Base-by-base conservation (phyloP, 2,113 vertebrate genomes). In the Ptilonorhynchus violaceus region DNA sequence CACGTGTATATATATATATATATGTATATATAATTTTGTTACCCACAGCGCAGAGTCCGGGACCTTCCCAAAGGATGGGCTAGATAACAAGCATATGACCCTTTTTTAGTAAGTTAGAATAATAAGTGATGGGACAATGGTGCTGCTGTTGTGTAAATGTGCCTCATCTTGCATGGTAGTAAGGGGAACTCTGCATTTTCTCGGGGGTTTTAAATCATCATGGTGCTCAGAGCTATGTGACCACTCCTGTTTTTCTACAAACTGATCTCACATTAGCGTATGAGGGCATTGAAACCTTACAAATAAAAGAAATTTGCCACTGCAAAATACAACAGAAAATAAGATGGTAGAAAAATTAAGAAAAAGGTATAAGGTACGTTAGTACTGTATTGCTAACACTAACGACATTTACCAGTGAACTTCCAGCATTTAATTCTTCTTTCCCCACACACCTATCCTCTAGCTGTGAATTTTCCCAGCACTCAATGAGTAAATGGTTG, bases 1-100 rank as follows among this genome's bases (percentile, higher is more conserved):
- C 0, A 24, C 0, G 25, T 5, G 50, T 8, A 49, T 6, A 23
- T 3, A 20, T 22, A 22, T 9, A 11, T 23, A 25, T 37, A 17
- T 41, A 42, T 30, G 11, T 18, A 19, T 20, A 10, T 39, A 37
- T 33, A n/a, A 39, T 75, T 50, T 33, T 49, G 9, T 35, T 68
- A 13, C 72, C 9, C 24, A 28, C 8, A 42, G 46, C 11, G 5
- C 25, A 55, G 13, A 77, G 30, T 17, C 37, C 37, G 37, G 37
- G 37, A 39, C 37, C 35, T 88, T 88, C 13, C 6, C 33, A 85
- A 77, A 85, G 25, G 10, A 21, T 55, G 62, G 39, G 4, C 17
- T 82, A 62, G 14, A 27, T 52, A 60, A 27, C 22, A 67, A 63
- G 4, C 6, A 27, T 11, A 19, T 60, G 24, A 47, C 5, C 9